Conservation (phyloP, 2,888 invertebrate genomes). For the Acrobeloides nanus region DNA sequence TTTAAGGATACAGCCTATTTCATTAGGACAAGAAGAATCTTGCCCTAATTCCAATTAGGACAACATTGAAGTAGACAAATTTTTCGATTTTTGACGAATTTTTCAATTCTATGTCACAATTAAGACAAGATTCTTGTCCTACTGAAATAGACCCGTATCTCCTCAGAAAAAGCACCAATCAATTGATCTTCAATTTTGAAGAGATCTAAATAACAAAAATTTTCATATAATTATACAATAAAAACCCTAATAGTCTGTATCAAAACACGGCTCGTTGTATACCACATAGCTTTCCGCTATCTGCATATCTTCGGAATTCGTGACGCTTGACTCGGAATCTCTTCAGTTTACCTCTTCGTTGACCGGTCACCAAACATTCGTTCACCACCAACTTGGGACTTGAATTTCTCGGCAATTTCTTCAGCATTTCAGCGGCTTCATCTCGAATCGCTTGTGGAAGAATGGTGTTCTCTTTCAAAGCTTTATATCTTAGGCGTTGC, state of each 20-base stretch:
- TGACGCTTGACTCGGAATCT: conserved; percentile 83
- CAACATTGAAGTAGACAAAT: too few species aligned
- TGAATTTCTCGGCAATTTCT: conserved; percentile 52
- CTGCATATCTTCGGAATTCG: conserved; percentile 79
- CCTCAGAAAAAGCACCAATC: not conserved
- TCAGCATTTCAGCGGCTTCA: conserved; percentile 53
- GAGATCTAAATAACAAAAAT: not conserved
- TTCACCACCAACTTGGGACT: conserved; percentile 55
- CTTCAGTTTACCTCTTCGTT: conserved; percentile 68
- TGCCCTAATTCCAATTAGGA: too few species aligned
- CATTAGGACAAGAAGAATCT: too few species aligned
- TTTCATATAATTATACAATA: too few species aligned
- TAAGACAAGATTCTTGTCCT: too few species aligned
- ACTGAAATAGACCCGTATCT: not conserved
- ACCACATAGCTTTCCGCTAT: conserved; percentile 84
- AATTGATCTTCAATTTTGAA: not conserved
- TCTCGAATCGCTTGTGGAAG: conserved; percentile 63
- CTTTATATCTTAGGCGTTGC: conserved; percentile 72
- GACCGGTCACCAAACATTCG: conserved; percentile 81
- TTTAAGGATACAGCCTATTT: too few species aligned
- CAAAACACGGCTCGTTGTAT: conserved; percentile 91
- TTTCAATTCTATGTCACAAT: too few species aligned
- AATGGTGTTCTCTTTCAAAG: conserved; percentile 75
- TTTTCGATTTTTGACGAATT: too few species aligned
- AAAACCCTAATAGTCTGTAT: conserved; percentile 48